Evolutionary conservation across 2,797 vertebrate genomes (phyloP).

Genomic region (Geotrypetes seraphini): DNA sequence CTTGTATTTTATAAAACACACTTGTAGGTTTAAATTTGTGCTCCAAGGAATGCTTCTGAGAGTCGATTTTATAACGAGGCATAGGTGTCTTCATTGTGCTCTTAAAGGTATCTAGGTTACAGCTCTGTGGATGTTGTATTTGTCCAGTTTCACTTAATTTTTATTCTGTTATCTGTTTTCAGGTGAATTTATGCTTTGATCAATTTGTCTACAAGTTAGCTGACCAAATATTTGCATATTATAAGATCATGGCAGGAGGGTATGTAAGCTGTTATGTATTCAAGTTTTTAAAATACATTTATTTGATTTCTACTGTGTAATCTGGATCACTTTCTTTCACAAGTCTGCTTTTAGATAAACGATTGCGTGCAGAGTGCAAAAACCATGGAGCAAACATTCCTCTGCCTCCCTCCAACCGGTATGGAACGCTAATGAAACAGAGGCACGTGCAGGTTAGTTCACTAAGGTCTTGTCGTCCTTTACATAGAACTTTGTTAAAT

Average conservation of each 20-base stretch:
- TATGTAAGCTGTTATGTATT: constrained; percentile 26
- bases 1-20: no score
- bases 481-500: no score
- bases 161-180: not conserved
- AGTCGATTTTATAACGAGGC: no score
- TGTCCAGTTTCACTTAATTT: no score
- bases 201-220: constrained; percentile 97
- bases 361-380: constrained; percentile 86
- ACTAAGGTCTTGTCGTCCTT: no score
- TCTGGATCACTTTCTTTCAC: not conserved
- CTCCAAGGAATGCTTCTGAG: no score
- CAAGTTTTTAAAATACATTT: not conserved
- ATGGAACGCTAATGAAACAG: constrained; percentile 89
- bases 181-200: constrained; percentile 97
- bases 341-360: constrained; percentile 89
- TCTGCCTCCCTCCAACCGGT: constrained; percentile 80
- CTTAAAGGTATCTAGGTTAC: no score
- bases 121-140: no score
- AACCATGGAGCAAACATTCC: constrained; percentile 86
- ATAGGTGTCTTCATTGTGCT: no score
- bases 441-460: constrained; percentile 86
- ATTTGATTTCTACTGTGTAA: not conserved
- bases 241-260: constrained; percentile 95
- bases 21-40: no score
- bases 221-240: constrained; percentile 95